Evolutionary conservation across 2,888 invertebrate genomes (phyloP).

Genomic region (Vannuccia rotundouncinata): DNA sequence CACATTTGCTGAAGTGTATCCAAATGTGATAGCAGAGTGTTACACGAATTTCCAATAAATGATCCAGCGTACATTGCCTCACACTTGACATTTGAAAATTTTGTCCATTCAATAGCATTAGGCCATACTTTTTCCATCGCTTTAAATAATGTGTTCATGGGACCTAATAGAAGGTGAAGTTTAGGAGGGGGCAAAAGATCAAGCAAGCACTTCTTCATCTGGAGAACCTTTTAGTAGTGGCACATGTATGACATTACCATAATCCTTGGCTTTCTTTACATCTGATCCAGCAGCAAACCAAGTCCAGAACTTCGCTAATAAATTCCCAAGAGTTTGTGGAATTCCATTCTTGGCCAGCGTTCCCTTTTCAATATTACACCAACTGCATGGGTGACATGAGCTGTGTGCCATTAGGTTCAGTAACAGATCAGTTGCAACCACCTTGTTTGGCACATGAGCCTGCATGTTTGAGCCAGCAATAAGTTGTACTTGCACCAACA

Average conservation of each 20-base stretch:
- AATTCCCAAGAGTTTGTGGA: conserved; percentile 30
- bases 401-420: conserved; percentile 33
- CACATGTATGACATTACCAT: conserved; percentile 30
- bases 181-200: conserved; percentile 32
- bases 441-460: conserved; percentile 29
- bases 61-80: conserved; percentile 17
- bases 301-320: conserved; percentile 32
- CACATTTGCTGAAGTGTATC: not conserved
- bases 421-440: conserved; percentile 28
- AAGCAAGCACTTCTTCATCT: conserved; percentile 13
- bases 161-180: conserved; percentile 21
- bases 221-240: conserved; percentile 18
- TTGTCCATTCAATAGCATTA: conserved; percentile 10
- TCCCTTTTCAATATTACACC: conserved; percentile 31
- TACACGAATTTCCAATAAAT: conserved; percentile 32
- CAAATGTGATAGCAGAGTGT: conserved; percentile 13
- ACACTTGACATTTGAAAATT: conserved; percentile 28
- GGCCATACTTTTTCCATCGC: conserved; percentile 31
- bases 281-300: conserved; percentile 32
- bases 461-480: conserved; percentile 2
- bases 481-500: not conserved
- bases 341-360: conserved; percentile 20
- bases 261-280: conserved; percentile 27
- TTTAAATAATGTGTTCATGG: conserved; percentile 27
- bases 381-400: conserved; percentile 30